Conservation (phyloP, 2,113 vertebrate genomes). For the Patagioenas fasciata region DNA sequence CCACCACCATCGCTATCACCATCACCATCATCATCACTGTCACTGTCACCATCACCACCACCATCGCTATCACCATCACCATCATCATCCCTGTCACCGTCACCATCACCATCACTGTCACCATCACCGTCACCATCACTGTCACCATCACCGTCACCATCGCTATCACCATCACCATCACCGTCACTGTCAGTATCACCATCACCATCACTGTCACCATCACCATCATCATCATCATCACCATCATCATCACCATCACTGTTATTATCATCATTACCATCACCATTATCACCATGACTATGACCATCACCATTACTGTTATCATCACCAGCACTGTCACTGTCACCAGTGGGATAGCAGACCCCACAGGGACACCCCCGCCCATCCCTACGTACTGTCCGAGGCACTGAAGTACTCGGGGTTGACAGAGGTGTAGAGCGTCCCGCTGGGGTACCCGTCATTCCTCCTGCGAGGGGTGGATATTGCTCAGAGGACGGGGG, state of each 20-base stretch:
- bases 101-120: accelerated
- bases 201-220: too few species aligned
- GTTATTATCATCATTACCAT: too few species aligned
- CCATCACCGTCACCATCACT: too few species aligned
- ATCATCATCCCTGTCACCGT: not conserved
- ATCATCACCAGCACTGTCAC: not conserved
- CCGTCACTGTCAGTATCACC: not conserved
- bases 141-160: not conserved
- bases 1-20: not conserved
- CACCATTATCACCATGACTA: too few species aligned
- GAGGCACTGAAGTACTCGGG: conserved; percentile 81
- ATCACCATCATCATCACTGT: accelerated
- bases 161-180: too few species aligned
- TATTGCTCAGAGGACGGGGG: not conserved
- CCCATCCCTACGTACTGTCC: conserved; percentile 55
- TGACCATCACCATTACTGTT: too few species aligned
- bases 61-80: not conserved
- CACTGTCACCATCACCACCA: accelerated
- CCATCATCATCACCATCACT: too few species aligned
- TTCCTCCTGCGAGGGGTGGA: conserved; percentile 40
- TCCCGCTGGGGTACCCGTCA: conserved; percentile 64
- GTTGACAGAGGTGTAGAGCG: conserved; percentile 80
- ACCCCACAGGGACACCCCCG: not conserved
- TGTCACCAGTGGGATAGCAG: too few species aligned
- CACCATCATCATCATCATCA: too few species aligned